Conservation (phyloP, 2,888 invertebrate species). For the Boloria euphrosyne region DNA sequence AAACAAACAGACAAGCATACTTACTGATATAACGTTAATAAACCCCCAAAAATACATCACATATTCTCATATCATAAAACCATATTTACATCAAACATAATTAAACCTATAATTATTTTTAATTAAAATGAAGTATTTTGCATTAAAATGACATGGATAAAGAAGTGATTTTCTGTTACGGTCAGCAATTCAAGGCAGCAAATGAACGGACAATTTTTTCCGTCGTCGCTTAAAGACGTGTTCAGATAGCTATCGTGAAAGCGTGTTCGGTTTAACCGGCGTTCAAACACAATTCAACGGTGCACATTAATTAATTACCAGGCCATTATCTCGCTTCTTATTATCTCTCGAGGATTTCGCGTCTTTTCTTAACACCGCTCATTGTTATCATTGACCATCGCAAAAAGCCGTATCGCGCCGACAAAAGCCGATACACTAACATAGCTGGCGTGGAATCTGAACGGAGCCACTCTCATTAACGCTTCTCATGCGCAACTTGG, state of each 20-base stretch:
- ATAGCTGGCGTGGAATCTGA: slow-evolving; percentile 71
- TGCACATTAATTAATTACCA: slow-evolving; percentile 63
- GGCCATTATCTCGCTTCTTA: slow-evolving; percentile 59
- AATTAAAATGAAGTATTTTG: neutral
- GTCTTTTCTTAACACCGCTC: slow-evolving; percentile 68
- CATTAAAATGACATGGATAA: slow-evolving; percentile 14
- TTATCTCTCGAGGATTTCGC: slow-evolving; percentile 64
- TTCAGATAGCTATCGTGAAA: slow-evolving; percentile 37
- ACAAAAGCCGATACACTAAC: slow-evolving; percentile 77
- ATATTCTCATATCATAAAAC: no score
- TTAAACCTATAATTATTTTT: no score
- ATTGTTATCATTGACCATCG: slow-evolving; percentile 77
- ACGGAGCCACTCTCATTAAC: slow-evolving; percentile 77
- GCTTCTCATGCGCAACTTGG: slow-evolving; percentile 61
- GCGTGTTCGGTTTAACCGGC: slow-evolving; percentile 33
- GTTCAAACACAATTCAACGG: slow-evolving; percentile 31
- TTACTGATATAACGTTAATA: no score
- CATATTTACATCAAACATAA: no score
- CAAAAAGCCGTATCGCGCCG: slow-evolving; percentile 77
- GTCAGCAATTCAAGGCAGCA: slow-evolving; percentile 4
- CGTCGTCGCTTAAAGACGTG: slow-evolving; percentile 29
- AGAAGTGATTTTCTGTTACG: slow-evolving; percentile 11
- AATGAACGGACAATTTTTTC: slow-evolving; percentile 22
- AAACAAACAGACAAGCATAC: no score
- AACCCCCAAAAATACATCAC: no score